Percentiles rank a stretch among this genome's conserved stretches.
phyloP scores from a whole-genome alignment of 2,797 vertebrate species.

The Falco naumanni region DNA sequence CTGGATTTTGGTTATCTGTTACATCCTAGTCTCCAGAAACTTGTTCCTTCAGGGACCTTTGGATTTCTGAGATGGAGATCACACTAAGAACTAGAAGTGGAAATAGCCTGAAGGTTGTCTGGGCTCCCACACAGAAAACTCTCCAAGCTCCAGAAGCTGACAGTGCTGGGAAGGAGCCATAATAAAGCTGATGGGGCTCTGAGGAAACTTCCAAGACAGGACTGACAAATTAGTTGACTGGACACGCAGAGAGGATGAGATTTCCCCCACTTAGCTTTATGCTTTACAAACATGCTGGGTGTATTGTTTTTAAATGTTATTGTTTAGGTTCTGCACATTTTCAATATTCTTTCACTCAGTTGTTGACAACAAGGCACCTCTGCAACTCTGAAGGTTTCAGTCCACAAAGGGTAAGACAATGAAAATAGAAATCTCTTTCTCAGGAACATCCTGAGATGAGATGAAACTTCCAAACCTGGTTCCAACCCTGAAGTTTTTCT shows the following conservation, averaged over 20 bases:
- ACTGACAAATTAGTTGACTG: background rate
- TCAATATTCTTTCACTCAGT: background rate
- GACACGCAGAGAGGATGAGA: background rate
- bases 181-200: background rate
- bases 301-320: background rate
- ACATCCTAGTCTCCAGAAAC: background rate
- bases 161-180: background rate
- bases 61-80: background rate
- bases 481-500: background rate
- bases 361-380: background rate
- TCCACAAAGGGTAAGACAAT: background rate
- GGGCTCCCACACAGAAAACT: background rate
- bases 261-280: background rate
- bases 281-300: background rate
- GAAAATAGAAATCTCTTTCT: background rate
- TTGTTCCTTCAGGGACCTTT: background rate
- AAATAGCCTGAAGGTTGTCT: background rate
- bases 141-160: background rate
- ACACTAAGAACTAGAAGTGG: background rate
- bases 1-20: background rate
- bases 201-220: background rate
- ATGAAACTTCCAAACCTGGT: background rate
- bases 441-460: background rate
- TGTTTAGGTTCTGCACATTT: background rate
- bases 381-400: background rate